Conservation (phyloP, 2,888 invertebrate genomes). For the Helobdella robusta region DNA sequence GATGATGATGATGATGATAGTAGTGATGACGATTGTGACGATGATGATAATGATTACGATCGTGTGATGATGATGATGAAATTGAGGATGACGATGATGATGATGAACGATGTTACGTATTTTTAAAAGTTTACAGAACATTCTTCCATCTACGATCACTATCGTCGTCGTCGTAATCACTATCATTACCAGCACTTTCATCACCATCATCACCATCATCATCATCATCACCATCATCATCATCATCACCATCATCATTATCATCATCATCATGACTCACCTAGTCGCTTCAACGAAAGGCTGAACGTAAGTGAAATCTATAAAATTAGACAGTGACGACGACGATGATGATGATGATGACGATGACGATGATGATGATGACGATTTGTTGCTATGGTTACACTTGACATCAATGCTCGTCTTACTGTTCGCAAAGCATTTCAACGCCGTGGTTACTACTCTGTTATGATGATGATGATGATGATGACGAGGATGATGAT, state of each 20-base stretch:
- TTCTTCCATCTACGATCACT: neutral
- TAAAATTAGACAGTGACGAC: no score
- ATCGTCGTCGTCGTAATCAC: constrained; percentile 18
- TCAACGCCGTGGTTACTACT: no score
- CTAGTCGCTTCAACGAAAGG: no score
- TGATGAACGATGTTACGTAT: neutral
- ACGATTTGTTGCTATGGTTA: no score
- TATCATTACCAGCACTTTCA: constrained; percentile 8
- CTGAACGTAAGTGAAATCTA: no score
- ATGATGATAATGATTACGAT: constrained; percentile 18
- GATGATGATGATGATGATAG: constrained; percentile 25
- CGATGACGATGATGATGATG: no score
- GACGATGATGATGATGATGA: no score
- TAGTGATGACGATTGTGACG: constrained; percentile 13
- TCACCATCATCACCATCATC: constrained; percentile 18
- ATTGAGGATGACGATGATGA: constrained; percentile 8
- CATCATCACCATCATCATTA: constrained; percentile 24
- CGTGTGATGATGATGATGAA: constrained; percentile 7
- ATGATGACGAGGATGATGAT: no score
- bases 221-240: constrained; percentile 23
- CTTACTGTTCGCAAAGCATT: no score
- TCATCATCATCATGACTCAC: constrained; percentile 26
- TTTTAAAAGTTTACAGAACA: neutral
- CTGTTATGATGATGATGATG: no score
- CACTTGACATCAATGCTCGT: no score